A percentile compares a stretch with the other conserved stretches of the same genome.
Conservation (phyloP, 2,113 vertebrate species). For the Cygnus atratus region DNA sequence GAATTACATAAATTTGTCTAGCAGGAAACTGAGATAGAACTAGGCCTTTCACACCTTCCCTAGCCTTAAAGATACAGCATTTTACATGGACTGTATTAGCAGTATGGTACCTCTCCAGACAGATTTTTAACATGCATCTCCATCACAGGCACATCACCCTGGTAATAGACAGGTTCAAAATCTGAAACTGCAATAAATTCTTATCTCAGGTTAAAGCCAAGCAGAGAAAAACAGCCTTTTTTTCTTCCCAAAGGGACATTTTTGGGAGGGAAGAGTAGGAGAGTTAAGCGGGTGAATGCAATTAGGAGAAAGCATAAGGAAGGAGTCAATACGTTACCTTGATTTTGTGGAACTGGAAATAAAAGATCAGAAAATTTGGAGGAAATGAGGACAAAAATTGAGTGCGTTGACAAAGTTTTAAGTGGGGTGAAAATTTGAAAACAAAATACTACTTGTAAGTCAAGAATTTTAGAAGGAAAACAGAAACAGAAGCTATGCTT, state of each 20-base stretch:
- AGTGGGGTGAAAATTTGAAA: neutral
- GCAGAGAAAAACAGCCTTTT: neutral
- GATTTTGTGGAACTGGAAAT: neutral
- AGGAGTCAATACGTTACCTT: neutral
- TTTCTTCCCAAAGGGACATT: neutral
- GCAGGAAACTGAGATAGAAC: neutral
- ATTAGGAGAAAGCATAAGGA: neutral
- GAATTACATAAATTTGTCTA: neutral
- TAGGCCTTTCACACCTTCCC: neutral
- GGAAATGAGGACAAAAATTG: neutral
- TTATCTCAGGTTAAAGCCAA: neutral
- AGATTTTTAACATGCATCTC: neutral
- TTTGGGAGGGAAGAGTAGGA: neutral
- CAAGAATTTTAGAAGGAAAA: neutral
- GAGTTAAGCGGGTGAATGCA: neutral
- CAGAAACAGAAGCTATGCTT: neutral
- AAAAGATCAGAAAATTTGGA: neutral
- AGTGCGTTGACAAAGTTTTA: neutral
- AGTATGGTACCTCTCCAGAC: neutral
- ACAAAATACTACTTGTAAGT: neutral
- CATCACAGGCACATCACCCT: neutral
- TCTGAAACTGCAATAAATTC: neutral
- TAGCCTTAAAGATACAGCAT: neutral
- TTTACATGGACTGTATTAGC: fast-evolving
- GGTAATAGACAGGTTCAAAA: neutral